Percentiles rank a stretch among this genome's conserved stretches.
These are phyloP conservation scores for Pandemis corylana DNA, from an alignment of 2,888 invertebrate genomes.

Conservation along the genomic window DNA sequence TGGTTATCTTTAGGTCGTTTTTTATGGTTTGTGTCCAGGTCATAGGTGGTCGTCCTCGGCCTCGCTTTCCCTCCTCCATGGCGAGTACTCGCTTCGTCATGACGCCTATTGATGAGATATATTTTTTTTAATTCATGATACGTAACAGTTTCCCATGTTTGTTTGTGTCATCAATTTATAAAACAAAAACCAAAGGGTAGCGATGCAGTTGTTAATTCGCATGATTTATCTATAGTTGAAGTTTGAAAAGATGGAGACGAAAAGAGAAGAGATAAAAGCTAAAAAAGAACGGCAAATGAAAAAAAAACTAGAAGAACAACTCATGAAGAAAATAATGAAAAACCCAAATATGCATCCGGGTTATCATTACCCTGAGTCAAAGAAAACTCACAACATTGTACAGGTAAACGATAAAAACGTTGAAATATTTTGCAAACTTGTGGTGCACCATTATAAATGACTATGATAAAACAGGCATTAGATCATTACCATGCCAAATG, in stretches of 20 bases:
- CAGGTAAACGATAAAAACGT: conserved; percentile 50
- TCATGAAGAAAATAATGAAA: conserved; percentile 69
- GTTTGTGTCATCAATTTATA: too few relatives aligned
- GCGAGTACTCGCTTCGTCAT: too few relatives aligned
- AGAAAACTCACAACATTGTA: conserved; percentile 54
- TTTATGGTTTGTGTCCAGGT: too few relatives aligned
- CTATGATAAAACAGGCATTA: conserved; percentile 13
- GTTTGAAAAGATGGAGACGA: conserved; percentile 57
- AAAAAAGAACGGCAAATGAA: conserved; percentile 59
- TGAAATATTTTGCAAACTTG: too few relatives aligned
- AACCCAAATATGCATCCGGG: conserved; percentile 72
- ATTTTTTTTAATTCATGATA: too few relatives aligned
- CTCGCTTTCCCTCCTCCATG: too few relatives aligned
- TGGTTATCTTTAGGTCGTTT: too few relatives aligned
- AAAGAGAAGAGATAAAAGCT: conserved; percentile 51
- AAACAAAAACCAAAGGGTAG: background rate
- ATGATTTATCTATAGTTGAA: conserved; percentile 52
- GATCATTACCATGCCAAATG: conserved; percentile 54
- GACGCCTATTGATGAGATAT: too few relatives aligned
- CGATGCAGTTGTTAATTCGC: background rate
- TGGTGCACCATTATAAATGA: background rate
- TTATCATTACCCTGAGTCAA: conserved; percentile 64
- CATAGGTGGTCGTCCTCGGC: too few relatives aligned
- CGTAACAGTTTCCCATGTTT: background rate
- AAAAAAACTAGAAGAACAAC: conserved; percentile 55